Conservation (phyloP, 2,113 vertebrate genomes). For the Gambusia affinis region DNA sequence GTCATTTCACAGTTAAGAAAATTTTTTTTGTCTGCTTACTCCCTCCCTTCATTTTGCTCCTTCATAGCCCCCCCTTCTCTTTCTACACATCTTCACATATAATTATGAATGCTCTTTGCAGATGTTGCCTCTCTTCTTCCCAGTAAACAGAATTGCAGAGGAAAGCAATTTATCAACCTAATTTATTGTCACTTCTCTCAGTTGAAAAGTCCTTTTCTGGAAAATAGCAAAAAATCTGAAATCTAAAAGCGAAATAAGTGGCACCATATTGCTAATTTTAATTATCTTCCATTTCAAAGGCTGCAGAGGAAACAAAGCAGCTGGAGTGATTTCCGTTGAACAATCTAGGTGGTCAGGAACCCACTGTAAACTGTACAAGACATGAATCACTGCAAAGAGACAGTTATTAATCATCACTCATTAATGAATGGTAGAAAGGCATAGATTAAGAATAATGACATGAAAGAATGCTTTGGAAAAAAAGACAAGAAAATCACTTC, state of each 20-base stretch:
- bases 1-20: conserved; percentile 76
- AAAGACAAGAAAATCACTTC: no score
- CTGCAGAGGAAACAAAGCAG: conserved; percentile 55
- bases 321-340: conserved; percentile 57
- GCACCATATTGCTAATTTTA: conserved; percentile 46
- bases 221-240: conserved; percentile 9
- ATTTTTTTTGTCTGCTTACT: conserved; percentile 48
- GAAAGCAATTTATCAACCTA: conserved; percentile 44
- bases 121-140: conserved; percentile 63
- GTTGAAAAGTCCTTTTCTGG: conserved; percentile 3
- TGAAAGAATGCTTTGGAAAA: conserved; percentile 28
- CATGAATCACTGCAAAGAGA: conserved; percentile 1
- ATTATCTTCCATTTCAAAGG: conserved; percentile 53
- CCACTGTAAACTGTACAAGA: conserved; percentile 16
- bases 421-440: conserved; percentile 1
- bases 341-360: conserved; percentile 57
- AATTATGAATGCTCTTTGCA: conserved; percentile 73
- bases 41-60: conserved; percentile 61
- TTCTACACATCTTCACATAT: conserved; percentile 74
- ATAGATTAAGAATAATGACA: conserved; percentile 23
- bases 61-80: conserved; percentile 33
- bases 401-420: conserved; percentile 11
- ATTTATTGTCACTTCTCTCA: conserved; percentile 3
- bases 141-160: conserved; percentile 49
- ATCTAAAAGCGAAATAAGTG: conserved; percentile 18